Evolutionary conservation across 2,113 vertebrate species (phyloP).

Genomic region (Pardalotus punctatus): DNA sequence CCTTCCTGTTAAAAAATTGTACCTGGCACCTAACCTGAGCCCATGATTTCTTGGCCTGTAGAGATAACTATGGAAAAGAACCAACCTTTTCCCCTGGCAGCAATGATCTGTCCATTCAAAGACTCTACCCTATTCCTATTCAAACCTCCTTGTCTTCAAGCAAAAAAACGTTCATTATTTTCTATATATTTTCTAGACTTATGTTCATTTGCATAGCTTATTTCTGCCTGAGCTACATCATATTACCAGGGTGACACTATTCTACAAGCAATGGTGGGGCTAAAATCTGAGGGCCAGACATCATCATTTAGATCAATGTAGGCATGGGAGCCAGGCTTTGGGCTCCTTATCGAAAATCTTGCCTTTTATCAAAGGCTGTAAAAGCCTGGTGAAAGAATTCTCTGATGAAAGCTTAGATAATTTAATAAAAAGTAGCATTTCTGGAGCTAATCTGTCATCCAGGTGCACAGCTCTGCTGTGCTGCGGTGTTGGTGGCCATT

Average conservation of each 20-base stretch:
- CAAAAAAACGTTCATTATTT: background rate
- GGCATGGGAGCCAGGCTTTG: background rate
- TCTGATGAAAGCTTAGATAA: background rate
- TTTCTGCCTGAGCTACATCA: background rate
- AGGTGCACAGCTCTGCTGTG: background rate
- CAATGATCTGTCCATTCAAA: background rate
- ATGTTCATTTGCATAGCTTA: background rate
- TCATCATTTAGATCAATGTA: background rate
- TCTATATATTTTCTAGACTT: background rate
- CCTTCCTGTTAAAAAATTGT: background rate
- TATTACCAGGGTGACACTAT: background rate
- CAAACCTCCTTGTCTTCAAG: background rate
- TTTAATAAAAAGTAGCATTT: background rate
- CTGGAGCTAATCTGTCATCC: constrained; percentile 2
- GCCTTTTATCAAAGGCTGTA: background rate
- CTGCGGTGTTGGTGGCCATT: background rate
- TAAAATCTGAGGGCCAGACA: background rate
- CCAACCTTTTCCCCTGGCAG: background rate
- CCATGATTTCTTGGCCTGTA: background rate
- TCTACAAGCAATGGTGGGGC: background rate
- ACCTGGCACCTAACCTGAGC: background rate
- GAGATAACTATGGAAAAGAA: background rate
- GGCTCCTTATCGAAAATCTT: background rate
- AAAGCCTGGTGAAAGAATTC: background rate
- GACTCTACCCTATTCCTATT: background rate